A percentile compares a stretch with the other conserved stretches of the same genome.
Conservation (phyloP, 2,797 vertebrate genomes). For the Numenius phaeopus region DNA sequence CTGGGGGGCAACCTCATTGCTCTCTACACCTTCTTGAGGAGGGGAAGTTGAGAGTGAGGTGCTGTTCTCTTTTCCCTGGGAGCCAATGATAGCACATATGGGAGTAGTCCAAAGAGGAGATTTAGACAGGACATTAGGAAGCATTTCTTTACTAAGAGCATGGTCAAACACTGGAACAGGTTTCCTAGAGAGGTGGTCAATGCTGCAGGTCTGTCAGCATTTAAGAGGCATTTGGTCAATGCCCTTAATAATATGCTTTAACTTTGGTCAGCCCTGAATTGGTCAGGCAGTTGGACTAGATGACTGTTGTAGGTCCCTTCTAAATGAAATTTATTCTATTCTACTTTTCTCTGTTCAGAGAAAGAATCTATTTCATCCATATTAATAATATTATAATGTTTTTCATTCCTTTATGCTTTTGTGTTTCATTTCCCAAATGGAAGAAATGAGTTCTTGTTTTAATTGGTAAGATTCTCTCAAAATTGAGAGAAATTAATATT, state of each 20-base stretch:
- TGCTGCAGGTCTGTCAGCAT: background rate
- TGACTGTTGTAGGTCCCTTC: background rate
- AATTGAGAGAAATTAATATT: background rate
- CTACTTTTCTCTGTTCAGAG: background rate
- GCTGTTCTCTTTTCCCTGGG: background rate
- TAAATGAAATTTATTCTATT: background rate
- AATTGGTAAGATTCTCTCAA: background rate
- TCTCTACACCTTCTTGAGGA: background rate
- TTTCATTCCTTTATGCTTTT: background rate
- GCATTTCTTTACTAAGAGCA: background rate
- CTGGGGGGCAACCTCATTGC: background rate
- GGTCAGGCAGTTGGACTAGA: background rate
- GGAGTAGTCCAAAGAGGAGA: background rate
- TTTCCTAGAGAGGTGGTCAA: background rate
- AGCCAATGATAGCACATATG: accelerated
- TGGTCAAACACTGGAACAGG: background rate
- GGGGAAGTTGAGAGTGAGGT: background rate
- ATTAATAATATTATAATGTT: background rate
- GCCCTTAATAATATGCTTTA: background rate
- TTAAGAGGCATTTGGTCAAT: background rate
- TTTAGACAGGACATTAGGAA: background rate
- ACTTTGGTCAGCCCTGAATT: background rate
- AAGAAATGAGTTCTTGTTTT: background rate
- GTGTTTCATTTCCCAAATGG: background rate
- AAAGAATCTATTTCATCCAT: background rate